Base-by-base conservation (phyloP, 2,113 vertebrate genomes). In the Dermatemys mawii region DNA sequence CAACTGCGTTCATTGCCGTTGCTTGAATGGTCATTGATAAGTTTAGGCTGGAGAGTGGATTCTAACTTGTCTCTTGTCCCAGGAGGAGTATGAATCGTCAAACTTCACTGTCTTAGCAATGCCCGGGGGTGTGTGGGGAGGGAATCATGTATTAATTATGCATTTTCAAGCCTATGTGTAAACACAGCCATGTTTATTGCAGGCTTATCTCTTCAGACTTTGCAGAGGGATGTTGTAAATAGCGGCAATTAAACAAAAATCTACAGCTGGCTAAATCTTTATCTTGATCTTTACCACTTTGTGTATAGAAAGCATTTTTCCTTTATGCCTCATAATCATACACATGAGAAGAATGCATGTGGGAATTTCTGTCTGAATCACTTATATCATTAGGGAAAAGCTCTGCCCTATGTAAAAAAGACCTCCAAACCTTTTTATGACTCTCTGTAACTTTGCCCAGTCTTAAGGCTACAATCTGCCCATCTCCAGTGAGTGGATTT, bases 171-270 rank as follows among this genome's bases (percentile, higher is more conserved):
- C 27, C 6, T 8, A 17, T 81, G 41, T n/a, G 16, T 55, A 76
- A 96, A 90, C 84, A 78, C 1, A 2, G 10, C 46, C 60, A 50
- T 35, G 63, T 90, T 96, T 90, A 93, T 89, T 84, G 89, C 0
- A 83, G 81, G 48, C 11, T 93, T 94, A 91, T 89, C 92, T 83
- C 70, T 54, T 41, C 83, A 78, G 41, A 35, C 27, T 96, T 81
- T 75, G 38, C 17, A 86, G 12, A 81, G 13, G 9, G 53, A 67
- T 75, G 60, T 6, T 87, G 87, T 67, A 95, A 92, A 75, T n/a
- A 51, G 49, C 63, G 32, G 35, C 87, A 96, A 67, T 2, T 3
- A 97, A 91, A 67, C 49, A 90, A 95, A 38, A 97, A 96, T 63
- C 75, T 67, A 27, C 67, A 87, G 88, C 35, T 86, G 90, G 54